Conservation (phyloP, 2,797 vertebrate genomes). For the Melanotaenia nigrans region DNA sequence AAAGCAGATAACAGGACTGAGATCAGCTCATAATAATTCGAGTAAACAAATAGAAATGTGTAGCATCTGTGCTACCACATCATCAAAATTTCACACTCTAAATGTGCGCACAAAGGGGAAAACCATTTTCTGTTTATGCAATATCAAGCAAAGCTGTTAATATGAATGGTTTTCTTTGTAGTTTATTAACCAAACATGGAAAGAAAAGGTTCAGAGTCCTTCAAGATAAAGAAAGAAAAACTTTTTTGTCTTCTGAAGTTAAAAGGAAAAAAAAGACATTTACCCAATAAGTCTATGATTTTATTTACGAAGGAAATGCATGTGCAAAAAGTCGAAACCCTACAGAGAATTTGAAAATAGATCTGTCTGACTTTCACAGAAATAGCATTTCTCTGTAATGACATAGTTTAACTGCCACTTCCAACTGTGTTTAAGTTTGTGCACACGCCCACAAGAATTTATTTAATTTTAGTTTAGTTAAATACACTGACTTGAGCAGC, state of each 20-base stretch:
- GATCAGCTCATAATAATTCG: not conserved
- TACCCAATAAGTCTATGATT: too few species aligned
- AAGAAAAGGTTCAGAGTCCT: not conserved
- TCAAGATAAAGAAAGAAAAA: not conserved
- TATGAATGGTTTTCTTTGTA: not conserved
- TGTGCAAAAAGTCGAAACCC: not conserved
- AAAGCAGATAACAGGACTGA: not conserved
- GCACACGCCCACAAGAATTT: slow-evolving; percentile 6
- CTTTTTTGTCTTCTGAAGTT: not conserved
- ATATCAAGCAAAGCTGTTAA: not conserved
- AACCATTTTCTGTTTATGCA: not conserved
- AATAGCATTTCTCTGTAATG: slow-evolving; percentile 6
- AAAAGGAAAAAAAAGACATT: not conserved
- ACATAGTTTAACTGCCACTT: slow-evolving; percentile 3
- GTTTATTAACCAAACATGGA: not conserved
- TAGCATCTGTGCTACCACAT: not conserved
- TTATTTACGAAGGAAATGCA: not conserved
- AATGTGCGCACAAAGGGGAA: not conserved
- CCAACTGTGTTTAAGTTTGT: slow-evolving; percentile 16
- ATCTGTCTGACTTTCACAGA: slow-evolving; percentile 11
- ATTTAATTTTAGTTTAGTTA: slow-evolving; percentile 23
- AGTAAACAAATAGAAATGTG: not conserved
- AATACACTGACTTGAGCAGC: slow-evolving; percentile 12
- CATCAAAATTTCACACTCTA: not conserved
- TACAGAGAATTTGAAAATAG: slow-evolving; percentile 1